phyloP scores from a whole-genome alignment of 2,113 vertebrate genomes.

The Mirounga angustirostris region DNA sequence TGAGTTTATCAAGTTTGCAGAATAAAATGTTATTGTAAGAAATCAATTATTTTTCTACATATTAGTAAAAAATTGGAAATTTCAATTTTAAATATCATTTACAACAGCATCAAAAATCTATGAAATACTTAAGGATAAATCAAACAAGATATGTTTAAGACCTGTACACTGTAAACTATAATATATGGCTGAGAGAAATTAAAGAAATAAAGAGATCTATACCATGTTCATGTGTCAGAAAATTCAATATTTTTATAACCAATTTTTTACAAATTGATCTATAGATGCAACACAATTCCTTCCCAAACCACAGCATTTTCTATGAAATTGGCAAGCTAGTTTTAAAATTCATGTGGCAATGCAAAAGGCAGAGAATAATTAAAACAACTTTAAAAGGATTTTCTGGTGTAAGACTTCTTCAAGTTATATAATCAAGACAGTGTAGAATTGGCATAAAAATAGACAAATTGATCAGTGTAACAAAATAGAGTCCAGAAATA shows the following conservation, averaged over 20 bases:
- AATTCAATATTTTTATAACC: background rate
- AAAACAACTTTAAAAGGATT: background rate
- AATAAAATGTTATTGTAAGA: background rate
- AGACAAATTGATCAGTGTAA: background rate
- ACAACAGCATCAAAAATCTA: background rate
- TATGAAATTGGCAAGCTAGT: background rate
- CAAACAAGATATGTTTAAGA: background rate
- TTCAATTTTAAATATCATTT: background rate
- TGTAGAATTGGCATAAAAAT: background rate
- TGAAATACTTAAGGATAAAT: background rate
- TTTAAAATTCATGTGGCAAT: slow-evolving; percentile 20
- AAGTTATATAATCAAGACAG: background rate
- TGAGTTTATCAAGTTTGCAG: background rate
- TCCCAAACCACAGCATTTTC: background rate
- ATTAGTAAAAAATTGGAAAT: background rate
- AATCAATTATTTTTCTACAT: background rate
- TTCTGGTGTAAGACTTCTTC: background rate
- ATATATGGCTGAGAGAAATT: background rate
- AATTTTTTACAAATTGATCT: background rate
- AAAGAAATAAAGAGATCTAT: background rate
- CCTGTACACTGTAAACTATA: background rate
- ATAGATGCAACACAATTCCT: background rate
- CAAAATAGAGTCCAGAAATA: background rate
- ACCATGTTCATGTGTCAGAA: background rate
- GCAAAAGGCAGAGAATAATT: background rate